A percentile compares a stretch with the other conserved stretches of the same genome.
Evolutionary conservation across 2,888 invertebrate species (phyloP).

Genomic region (Tanytarsus gracilentus): DNA sequence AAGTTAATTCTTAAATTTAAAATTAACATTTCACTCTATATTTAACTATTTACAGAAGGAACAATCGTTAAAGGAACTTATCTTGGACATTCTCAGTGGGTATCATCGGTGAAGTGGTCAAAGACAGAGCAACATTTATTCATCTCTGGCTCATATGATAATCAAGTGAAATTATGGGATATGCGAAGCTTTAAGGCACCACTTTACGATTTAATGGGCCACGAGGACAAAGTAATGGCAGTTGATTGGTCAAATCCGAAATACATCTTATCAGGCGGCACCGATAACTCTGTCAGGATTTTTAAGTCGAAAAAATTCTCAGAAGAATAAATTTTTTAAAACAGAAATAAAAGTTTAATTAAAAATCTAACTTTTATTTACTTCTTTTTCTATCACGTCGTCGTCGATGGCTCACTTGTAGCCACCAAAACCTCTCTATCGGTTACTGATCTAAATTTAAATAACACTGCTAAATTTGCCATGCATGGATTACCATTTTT

Average conservation of each 20-base stretch:
- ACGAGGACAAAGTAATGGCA: slow-evolving; percentile 86
- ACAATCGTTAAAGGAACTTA: slow-evolving; percentile 78
- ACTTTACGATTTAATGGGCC: slow-evolving; percentile 84
- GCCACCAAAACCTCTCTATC: slow-evolving; percentile 28
- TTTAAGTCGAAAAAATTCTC: slow-evolving; percentile 57
- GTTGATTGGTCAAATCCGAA: slow-evolving; percentile 89
- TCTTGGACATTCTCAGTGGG: slow-evolving; percentile 81
- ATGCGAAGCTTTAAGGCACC: slow-evolving; percentile 67
- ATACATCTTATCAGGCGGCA: slow-evolving; percentile 81
- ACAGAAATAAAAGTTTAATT: not conserved
- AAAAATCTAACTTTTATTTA: slow-evolving; percentile 1
- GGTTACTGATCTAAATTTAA: slow-evolving; percentile 60
- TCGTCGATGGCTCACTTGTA: not conserved
- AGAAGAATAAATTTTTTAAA: slow-evolving; percentile 7
- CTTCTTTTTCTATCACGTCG: not conserved
- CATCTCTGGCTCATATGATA: slow-evolving; percentile 87
- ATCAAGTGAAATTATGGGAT: slow-evolving; percentile 91
- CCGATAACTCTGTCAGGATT: slow-evolving; percentile 86
- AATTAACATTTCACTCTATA: not conserved
- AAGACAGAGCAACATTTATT: slow-evolving; percentile 72
- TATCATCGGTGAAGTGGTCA: slow-evolving; percentile 85
- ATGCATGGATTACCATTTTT: slow-evolving; percentile 63
- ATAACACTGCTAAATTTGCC: slow-evolving; percentile 69
- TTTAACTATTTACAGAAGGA: slow-evolving; percentile 55
- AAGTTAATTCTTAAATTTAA: slow-evolving; percentile 33